These are phyloP conservation scores for Rhea americana DNA, from an alignment of 2,113 vertebrate species.

Conservation along the genomic window DNA sequence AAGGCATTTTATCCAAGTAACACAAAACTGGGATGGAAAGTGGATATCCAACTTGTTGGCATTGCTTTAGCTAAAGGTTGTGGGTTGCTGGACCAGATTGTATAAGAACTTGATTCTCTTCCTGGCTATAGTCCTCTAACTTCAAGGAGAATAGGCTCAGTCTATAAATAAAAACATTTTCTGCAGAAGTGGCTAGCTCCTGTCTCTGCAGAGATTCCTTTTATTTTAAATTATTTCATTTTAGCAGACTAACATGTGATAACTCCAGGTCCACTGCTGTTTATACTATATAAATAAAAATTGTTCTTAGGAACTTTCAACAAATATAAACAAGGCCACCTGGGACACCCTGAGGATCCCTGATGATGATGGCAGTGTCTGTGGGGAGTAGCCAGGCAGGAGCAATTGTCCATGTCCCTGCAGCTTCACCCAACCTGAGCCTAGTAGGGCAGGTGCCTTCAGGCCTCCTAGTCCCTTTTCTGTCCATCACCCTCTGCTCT, in stretches of 20 bases:
- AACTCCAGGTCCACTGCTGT: background rate
- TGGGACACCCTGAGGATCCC: background rate
- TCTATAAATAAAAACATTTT: background rate
- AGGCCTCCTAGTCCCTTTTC: background rate
- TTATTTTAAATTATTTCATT: background rate
- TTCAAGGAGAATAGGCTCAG: background rate
- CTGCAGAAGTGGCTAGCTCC: background rate
- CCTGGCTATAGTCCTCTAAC: background rate
- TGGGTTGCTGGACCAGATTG: background rate
- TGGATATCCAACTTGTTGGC: background rate
- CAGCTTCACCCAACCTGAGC: background rate
- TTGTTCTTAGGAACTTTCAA: background rate
- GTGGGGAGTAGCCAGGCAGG: background rate
- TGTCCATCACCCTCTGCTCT: background rate
- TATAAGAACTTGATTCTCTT: background rate
- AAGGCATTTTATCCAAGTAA: background rate
- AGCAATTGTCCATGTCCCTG: background rate
- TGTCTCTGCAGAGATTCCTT: background rate
- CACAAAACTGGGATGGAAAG: background rate
- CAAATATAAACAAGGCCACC: background rate
- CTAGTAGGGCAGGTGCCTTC: background rate
- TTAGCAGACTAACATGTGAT: fast-evolving
- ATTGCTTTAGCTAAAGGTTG: background rate
- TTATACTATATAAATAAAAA: background rate
- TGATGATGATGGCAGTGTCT: background rate